Evolutionary conservation across 2,797 vertebrate genomes (phyloP).

Genomic region (Diplodus sargus): DNA sequence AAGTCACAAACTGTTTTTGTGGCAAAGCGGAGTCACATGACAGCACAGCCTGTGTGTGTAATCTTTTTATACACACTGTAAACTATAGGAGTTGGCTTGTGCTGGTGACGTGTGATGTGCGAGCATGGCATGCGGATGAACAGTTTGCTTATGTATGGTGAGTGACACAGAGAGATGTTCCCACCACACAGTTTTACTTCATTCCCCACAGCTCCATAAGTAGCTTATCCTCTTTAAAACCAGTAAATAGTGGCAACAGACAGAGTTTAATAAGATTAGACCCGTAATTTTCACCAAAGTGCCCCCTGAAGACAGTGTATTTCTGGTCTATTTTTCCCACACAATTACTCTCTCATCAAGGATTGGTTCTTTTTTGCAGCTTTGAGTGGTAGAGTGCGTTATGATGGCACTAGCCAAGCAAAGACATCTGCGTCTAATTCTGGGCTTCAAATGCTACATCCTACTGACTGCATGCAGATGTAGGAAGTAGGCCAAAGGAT

Average conservation of each 20-base stretch:
- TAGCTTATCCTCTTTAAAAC: slow-evolving; percentile 69
- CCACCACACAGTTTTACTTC: slow-evolving; percentile 48
- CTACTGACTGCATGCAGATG: slow-evolving; percentile 14
- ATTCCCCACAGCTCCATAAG: slow-evolving; percentile 49
- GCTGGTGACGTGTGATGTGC: slow-evolving; percentile 37
- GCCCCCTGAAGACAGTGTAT: slow-evolving; percentile 48
- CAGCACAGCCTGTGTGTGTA: slow-evolving; percentile 53
- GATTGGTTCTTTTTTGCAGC: slow-evolving; percentile 36
- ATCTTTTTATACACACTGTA: slow-evolving; percentile 65
- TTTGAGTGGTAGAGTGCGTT: slow-evolving; percentile 16
- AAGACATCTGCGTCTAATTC: slow-evolving; percentile 25
- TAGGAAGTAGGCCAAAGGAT: slow-evolving; percentile 10
- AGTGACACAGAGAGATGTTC: slow-evolving; percentile 58
- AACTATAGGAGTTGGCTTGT: slow-evolving; percentile 59
- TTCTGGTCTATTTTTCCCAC: slow-evolving; percentile 43
- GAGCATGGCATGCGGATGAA: slow-evolving; percentile 40
- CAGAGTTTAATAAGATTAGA: slow-evolving; percentile 68
- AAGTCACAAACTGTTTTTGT: slow-evolving; percentile 76
- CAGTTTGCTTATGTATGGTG: slow-evolving; percentile 45
- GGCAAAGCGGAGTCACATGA: slow-evolving; percentile 74
- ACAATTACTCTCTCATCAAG: slow-evolving; percentile 45
- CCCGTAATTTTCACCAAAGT: slow-evolving; percentile 58
- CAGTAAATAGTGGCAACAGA: slow-evolving; percentile 60
- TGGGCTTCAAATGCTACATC: slow-evolving; percentile 1
- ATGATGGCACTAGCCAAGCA: slow-evolving; percentile 4